Evolutionary conservation across 2,113 vertebrate genomes (phyloP).

Genomic region (Chelonoidis abingdonii): DNA sequence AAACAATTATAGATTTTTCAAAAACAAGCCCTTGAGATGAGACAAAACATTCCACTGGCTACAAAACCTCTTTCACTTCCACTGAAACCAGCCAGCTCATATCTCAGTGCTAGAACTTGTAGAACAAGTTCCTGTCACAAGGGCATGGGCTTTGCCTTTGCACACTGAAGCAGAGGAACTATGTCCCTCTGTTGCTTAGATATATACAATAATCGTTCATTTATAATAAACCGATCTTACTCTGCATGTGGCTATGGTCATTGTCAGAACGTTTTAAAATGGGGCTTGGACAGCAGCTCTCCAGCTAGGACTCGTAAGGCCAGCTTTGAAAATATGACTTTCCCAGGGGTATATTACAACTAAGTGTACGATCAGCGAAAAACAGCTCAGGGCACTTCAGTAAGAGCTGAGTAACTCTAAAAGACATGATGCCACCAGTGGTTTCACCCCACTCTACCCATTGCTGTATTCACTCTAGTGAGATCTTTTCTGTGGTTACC

Average conservation of each 20-base stretch:
- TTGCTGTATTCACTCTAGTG: background rate
- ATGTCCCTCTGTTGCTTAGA: background rate
- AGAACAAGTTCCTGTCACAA: background rate
- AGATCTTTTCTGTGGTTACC: background rate
- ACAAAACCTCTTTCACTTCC: background rate
- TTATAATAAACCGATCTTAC: background rate
- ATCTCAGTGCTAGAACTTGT: background rate
- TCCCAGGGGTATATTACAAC: background rate
- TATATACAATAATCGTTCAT: background rate
- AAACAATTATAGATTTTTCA: background rate
- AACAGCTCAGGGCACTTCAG: background rate
- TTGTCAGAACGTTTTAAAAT: background rate
- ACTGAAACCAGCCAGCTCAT: background rate
- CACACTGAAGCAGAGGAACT: background rate
- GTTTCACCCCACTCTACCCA: background rate
- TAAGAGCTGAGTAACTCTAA: background rate
- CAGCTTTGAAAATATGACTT: background rate
- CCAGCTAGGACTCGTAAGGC: background rate
- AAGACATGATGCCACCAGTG: fast-evolving
- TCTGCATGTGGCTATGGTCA: background rate
- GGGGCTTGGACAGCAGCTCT: background rate
- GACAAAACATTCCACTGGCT: background rate
- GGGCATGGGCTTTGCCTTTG: background rate
- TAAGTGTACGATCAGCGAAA: background rate
- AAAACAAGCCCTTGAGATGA: background rate